These are phyloP conservation scores for Haliaeetus leucogaster DNA, from an alignment of 2,113 vertebrate species.

Conservation along the genomic window DNA sequence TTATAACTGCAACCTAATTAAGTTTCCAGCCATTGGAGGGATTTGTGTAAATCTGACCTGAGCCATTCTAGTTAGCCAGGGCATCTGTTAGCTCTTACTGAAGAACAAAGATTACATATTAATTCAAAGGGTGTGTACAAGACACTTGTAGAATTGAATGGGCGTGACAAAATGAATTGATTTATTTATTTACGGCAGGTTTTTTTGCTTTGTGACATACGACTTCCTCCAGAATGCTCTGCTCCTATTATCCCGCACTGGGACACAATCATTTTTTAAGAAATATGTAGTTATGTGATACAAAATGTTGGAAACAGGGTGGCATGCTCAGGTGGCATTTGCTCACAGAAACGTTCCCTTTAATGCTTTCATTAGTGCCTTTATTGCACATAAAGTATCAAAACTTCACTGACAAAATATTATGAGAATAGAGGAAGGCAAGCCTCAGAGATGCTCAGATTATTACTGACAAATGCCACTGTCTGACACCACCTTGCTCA, in stretches of 20 bases:
- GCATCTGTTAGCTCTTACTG: not conserved
- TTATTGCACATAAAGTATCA: not conserved
- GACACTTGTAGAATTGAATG: not conserved
- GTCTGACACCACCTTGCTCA: constrained; percentile 31
- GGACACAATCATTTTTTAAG: not conserved
- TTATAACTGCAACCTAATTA: constrained; percentile 47
- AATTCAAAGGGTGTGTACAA: not conserved
- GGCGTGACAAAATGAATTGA: not conserved
- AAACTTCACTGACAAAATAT: not conserved
- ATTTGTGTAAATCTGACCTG: constrained; percentile 26
- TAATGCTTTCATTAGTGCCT: not conserved
- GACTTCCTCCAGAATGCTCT: not conserved
- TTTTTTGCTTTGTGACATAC: not conserved
- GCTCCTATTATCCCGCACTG: not conserved
- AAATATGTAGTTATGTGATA: not conserved
- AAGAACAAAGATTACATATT: not conserved
- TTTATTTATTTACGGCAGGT: not conserved
- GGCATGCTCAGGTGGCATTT: not conserved
- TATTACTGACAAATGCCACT: constrained; percentile 43
- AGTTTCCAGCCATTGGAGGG: not conserved
- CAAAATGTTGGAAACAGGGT: not conserved
- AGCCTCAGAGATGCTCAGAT: constrained; percentile 1
- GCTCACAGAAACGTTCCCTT: not conserved
- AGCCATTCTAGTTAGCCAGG: not conserved
- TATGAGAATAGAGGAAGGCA: not conserved